Evolutionary conservation across 2,113 vertebrate genomes (phyloP).

Genomic region (Brachypteracias leptosomus): DNA sequence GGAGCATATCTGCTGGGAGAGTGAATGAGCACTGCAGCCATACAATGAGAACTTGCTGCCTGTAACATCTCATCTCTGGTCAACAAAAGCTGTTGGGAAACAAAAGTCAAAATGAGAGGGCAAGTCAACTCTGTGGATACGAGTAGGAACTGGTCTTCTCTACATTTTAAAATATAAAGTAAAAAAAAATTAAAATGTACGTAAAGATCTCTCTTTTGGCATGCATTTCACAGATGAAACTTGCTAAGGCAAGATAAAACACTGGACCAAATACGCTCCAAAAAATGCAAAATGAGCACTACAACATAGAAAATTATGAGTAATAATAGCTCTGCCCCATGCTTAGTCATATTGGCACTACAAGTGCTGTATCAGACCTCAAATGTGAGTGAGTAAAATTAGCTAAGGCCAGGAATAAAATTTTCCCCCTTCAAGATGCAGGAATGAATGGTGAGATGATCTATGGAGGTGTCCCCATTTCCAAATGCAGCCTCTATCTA

Average conservation of each 20-base stretch:
- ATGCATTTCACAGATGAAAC: not conserved
- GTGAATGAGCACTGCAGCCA: conserved; percentile 84
- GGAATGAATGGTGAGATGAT: not conserved
- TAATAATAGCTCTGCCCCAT: not conserved
- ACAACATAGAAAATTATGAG: not conserved
- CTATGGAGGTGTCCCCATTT: not conserved
- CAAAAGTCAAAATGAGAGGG: conserved; percentile 5
- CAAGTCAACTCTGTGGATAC: not conserved
- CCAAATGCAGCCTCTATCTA: not conserved
- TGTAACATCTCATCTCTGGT: conserved; percentile 88
- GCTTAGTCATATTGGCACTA: not conserved
- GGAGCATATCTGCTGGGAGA: conserved; percentile 81
- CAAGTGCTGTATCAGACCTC: not conserved
- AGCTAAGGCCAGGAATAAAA: not conserved
- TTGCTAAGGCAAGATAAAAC: not conserved
- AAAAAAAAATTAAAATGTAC: not conserved
- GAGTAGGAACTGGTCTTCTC: not conserved
- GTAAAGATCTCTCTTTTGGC: not conserved
- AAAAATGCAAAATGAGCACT: not conserved
- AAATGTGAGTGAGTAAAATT: not conserved
- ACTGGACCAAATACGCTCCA: not conserved
- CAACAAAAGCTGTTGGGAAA: conserved; percentile 83
- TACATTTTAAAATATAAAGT: not conserved
- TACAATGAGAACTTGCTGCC: conserved; percentile 86
- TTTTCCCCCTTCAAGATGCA: not conserved